Evolutionary conservation across 1,140 invertebrate genomes (phyloP), one percentile per base, ranked within the genome.

Genomic region (Nephotettix cincticeps): DNA sequence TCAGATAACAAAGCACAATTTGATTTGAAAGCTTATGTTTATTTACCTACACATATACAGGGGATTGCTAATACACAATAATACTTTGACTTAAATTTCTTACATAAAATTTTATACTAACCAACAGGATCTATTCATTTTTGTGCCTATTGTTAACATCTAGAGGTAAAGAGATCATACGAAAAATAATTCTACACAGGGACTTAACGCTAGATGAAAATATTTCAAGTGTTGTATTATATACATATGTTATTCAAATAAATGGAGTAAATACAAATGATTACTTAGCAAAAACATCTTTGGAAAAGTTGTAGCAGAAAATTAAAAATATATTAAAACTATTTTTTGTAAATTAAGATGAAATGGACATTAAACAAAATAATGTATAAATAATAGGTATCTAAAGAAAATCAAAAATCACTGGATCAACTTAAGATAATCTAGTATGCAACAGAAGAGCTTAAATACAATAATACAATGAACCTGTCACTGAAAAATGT

Each of bases 11-110:
- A 36, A 36, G 14, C 4, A 14, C 32, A 36, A 36, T 36, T 36
- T 36, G 32, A 36, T 6, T 36, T 36, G 14, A 36, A 36, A 36
- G 32, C 47, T 51, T 19, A 51, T 9, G 14, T 51, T 51, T 19
- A 19, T 51, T 51, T 51, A 11, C 47, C 47, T 51, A 51, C 47
- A 51, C 47, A 51, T 51, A 51, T 51, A 51, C 47, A 51, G 21
- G n/a, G 19, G 4, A 3, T 4, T 21, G 14, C 14, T 51, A 19
- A n/a, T 21, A 51, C 47, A 51, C 14, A 51, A 19, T 19, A 51
- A 19, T 19, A 17, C 21, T 51, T n/a, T 51, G 21, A 51, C 14
- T 51, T 51, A 51, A 11, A 51, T 51, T 51, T 19, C 14, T 51
- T 51, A 51, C 47, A 51, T 51, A 51, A 51, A 51, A 51, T 51